These are phyloP conservation scores for Petrocephalus zakoni DNA, from an alignment of 2,113 vertebrate genomes.

Conservation along the genomic window DNA sequence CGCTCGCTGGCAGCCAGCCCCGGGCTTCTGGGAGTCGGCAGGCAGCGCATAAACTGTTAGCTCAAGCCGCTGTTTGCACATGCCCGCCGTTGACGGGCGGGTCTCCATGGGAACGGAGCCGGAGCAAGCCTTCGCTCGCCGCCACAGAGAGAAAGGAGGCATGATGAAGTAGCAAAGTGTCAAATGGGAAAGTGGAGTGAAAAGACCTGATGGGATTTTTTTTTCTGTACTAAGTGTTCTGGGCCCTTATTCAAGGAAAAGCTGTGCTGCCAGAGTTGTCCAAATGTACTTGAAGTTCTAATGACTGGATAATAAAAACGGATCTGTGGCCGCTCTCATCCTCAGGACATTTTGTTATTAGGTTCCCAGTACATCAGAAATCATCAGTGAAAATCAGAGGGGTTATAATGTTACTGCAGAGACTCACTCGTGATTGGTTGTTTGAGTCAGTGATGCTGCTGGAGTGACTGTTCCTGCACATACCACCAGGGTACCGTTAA, in stretches of 20 bases:
- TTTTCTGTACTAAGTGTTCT: slow-evolving; percentile 25
- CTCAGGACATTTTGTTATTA: neutral
- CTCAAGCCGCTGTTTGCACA: slow-evolving; percentile 64
- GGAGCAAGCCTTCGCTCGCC: slow-evolving; percentile 50
- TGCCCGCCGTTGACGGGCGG: slow-evolving; percentile 62
- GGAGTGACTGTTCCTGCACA: neutral
- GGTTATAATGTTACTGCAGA: neutral
- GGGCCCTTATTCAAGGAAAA: slow-evolving; percentile 16
- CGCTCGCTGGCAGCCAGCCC: slow-evolving; percentile 10
- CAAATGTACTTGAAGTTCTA: slow-evolving; percentile 9
- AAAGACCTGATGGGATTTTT: slow-evolving; percentile 17
- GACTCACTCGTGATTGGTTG: neutral
- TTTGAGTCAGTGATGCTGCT: neutral
- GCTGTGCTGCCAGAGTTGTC: neutral
- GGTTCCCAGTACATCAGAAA: neutral
- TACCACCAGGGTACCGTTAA: neutral
- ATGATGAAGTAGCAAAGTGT: slow-evolving; percentile 63
- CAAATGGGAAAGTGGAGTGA: slow-evolving; percentile 46
- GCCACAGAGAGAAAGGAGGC: slow-evolving; percentile 42
- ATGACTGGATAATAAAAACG: slow-evolving; percentile 24
- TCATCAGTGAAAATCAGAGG: neutral
- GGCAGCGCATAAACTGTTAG: slow-evolving; percentile 56
- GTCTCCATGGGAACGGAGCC: slow-evolving; percentile 67
- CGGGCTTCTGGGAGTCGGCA: slow-evolving; percentile 44
- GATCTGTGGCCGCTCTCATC: neutral